Conservation (phyloP, 2,113 vertebrate genomes). For the Pelmatolapia mariae region DNA sequence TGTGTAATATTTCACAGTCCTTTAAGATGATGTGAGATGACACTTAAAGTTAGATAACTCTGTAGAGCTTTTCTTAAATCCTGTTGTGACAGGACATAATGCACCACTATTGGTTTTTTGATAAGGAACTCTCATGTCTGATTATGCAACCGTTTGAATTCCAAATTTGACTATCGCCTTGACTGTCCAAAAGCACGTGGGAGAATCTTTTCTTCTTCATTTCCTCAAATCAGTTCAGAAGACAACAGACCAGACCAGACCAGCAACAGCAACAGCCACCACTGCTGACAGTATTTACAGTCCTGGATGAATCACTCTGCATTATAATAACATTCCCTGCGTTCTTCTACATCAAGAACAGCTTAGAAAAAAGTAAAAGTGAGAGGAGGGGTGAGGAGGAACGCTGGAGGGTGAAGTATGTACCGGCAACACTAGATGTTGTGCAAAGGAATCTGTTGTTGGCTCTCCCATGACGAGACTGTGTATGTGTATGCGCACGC, state of each 20-base stretch:
- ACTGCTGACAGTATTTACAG: constrained; percentile 73
- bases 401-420: constrained; percentile 39
- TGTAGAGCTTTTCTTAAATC: neutral
- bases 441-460: constrained; percentile 35
- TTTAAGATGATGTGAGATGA: neutral
- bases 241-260: constrained; percentile 10
- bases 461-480: constrained; percentile 59
- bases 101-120: neutral
- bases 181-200: constrained; percentile 4
- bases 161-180: neutral
- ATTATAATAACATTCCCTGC: constrained; percentile 73
- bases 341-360: constrained; percentile 49
- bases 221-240: constrained; percentile 3
- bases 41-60: neutral
- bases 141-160: neutral
- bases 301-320: constrained; percentile 65
- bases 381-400: neutral
- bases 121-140: neutral
- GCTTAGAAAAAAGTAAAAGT: neutral
- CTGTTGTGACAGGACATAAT: neutral
- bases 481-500: neutral
- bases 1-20: neutral
- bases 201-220: neutral
- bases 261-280: constrained; percentile 22
- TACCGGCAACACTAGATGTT: constrained; percentile 15